A percentile compares a stretch with the other conserved stretches of the same genome.
Conservation (phyloP, 2,113 vertebrate genomes). For the Anseranas semipalmata region DNA sequence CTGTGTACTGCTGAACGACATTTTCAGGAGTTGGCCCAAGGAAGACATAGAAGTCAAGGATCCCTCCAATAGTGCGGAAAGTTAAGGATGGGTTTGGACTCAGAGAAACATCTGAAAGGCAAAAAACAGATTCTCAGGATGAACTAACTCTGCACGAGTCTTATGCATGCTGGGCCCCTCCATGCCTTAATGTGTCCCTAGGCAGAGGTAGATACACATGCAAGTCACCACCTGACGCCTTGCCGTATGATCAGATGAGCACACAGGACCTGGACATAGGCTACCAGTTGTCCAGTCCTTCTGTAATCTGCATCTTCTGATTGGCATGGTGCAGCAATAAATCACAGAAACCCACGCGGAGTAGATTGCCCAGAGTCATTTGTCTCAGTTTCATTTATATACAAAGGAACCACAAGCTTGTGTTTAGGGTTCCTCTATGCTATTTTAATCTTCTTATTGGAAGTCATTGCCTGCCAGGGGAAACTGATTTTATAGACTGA, state of each 20-base stretch:
- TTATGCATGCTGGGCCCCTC: neutral
- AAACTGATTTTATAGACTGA: constrained; percentile 5
- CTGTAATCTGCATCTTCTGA: neutral
- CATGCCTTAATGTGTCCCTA: neutral
- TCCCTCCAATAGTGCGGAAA: constrained; percentile 58
- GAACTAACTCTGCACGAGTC: neutral
- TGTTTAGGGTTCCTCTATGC: neutral
- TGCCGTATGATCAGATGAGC: rapidly evolving
- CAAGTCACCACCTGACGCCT: rapidly evolving
- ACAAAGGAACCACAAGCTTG: neutral
- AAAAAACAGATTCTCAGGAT: neutral
- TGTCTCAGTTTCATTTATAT: neutral
- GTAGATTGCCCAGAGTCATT: neutral
- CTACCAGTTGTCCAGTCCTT: neutral
- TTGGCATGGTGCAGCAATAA: neutral
- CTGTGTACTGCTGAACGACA: constrained; percentile 83
- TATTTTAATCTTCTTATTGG: constrained; percentile 20
- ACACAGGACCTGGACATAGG: neutral
- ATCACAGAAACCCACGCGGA: neutral
- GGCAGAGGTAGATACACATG: neutral
- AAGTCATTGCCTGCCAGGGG: constrained; percentile 1
- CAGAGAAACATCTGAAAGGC: constrained; percentile 48
- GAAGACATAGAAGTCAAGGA: constrained; percentile 84
- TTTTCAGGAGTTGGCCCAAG: constrained; percentile 85
- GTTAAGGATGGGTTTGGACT: constrained; percentile 60